phyloP scores from a whole-genome alignment of 2,113 vertebrate genomes.

The Pardalotus punctatus region DNA sequence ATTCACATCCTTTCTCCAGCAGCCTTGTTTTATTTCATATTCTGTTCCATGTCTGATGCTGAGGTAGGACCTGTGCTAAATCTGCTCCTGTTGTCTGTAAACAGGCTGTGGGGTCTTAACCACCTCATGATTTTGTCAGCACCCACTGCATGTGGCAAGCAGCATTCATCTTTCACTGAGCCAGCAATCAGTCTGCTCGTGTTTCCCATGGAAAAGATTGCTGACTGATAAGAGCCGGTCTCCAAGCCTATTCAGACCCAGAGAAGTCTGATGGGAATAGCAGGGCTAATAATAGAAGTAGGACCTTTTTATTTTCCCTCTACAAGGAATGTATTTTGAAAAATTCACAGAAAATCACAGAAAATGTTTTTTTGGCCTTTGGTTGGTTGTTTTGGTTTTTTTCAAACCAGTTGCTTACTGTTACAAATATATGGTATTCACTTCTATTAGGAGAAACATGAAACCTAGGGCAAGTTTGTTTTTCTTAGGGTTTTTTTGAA shows the following conservation, averaged over 20 bases:
- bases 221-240: neutral
- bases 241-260: neutral
- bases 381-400: neutral
- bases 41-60: neutral
- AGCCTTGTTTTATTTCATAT: neutral
- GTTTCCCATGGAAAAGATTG: neutral
- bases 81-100: neutral
- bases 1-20: neutral
- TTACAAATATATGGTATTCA: neutral
- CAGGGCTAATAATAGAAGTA: neutral
- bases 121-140: neutral
- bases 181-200: neutral
- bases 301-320: neutral
- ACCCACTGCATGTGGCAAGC: rapidly evolving
- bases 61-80: neutral
- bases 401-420: neutral
- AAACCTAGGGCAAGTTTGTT: neutral
- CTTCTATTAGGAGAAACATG: neutral
- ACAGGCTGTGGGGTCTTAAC: neutral
- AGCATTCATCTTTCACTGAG: neutral
- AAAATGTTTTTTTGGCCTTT: rapidly evolving
- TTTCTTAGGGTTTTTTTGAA: neutral
- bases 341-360: neutral
- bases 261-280: neutral
- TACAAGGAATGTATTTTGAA: neutral